Evolutionary conservation across 2,888 invertebrate species (phyloP), one percentile per base, ranked within the genome.

Genomic region (Choreutis nemorana): DNA sequence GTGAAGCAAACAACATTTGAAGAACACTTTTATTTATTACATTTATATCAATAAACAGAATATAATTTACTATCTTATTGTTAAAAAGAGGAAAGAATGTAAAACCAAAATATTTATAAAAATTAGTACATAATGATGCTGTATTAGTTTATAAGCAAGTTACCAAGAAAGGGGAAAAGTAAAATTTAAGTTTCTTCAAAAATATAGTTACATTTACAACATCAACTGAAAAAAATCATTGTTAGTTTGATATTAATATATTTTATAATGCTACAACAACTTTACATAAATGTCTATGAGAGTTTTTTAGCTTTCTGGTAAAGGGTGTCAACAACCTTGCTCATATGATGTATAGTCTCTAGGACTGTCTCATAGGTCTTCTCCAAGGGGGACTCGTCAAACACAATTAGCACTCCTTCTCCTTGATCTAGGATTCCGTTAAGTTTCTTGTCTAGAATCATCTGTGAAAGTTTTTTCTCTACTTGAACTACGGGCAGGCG

Each of bases 291-390:
- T 48, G 60, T 59, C 78, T 78, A 97, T 78, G 95, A 94, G 44
- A 99, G 85, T 79, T 97, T 97, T 83, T 98, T 97, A 44, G 98
- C 97, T 82, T 97, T 97, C 83, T 96, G 95, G 82, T 98, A 99
- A 48, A 99, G 86, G 29, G 97, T 95, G 77, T 99, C 99, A 49
- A 99, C 97, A 55, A 99, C 99, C 85, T 97, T 97, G 54, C 97
- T 96, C 96, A 99, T 97, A 72, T 93, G 96, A 65, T 97, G 96
- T 67, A 99, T 94, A 37, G 97, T 97, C 67, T 96, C 96, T 61
- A 99, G 81, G 32, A 97, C 95, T 55, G 94, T 92, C 81, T 96
- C 97, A 55, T 98, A 99, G 11, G 98, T 98, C 67, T 95, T 94
- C 68, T 99, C 98, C 34, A 92, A 87, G 26, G 90, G 87, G 33